Evolutionary conservation across 2,113 vertebrate species (phyloP).

Genomic region (Eclectus roratus): DNA sequence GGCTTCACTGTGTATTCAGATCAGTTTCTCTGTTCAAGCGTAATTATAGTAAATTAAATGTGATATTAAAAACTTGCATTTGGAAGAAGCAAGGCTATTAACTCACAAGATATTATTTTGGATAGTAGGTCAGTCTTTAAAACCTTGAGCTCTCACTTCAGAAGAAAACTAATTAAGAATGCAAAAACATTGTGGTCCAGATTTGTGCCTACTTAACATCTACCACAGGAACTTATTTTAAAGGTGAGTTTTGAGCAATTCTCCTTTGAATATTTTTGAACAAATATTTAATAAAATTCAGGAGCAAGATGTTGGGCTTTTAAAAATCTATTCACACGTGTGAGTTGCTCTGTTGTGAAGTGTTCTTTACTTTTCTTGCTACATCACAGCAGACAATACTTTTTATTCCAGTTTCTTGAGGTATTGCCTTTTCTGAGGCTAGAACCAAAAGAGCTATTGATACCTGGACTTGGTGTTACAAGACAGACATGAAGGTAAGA

Average conservation of each 20-base stretch:
- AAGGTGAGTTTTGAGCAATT: background rate
- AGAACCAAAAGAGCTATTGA: background rate
- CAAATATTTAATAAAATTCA: background rate
- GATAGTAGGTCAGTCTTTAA: background rate
- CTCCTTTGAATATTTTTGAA: background rate
- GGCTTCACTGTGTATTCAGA: background rate
- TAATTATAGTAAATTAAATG: background rate
- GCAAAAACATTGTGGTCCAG: background rate
- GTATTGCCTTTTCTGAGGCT: background rate
- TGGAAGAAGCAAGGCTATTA: background rate
- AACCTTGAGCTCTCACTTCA: background rate
- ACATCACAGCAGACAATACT: background rate
- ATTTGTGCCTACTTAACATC: background rate
- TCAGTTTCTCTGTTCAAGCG: background rate
- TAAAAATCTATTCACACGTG: accelerated
- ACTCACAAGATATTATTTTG: background rate
- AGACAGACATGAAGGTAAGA: background rate
- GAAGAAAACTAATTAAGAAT: background rate
- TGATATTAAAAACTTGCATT: background rate
- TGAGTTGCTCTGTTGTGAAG: background rate
- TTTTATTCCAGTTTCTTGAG: background rate
- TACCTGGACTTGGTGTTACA: background rate
- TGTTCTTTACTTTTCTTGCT: background rate
- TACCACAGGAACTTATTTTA: background rate
- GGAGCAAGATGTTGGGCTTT: background rate